Percentiles rank a stretch among this genome's conserved stretches.
These are phyloP conservation scores for Diplosoma virens DNA, from an alignment of 23 tunicate species.

Conservation along the genomic window DNA sequence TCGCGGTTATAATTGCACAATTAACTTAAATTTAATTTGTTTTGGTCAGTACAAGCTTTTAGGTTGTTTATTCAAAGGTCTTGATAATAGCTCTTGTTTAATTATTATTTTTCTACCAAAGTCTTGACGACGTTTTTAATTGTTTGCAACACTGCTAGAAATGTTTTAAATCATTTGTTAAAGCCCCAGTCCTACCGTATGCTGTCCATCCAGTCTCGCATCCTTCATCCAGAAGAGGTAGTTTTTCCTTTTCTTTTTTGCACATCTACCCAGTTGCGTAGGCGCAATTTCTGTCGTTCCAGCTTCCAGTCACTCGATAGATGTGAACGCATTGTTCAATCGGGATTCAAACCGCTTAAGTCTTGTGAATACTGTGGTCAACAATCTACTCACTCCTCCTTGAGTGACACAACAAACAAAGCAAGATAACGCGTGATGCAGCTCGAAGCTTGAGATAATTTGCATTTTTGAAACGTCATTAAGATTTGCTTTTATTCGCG, in stretches of 20 bases:
- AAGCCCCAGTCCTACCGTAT: slow-evolving; percentile 33
- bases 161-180: too few relatives aligned
- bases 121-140: too few relatives aligned
- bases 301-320: slow-evolving; percentile 61
- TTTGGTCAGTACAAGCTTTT: too few relatives aligned
- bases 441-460: not conserved
- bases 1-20: too few relatives aligned
- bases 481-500: too few relatives aligned
- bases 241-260: slow-evolving; percentile 71
- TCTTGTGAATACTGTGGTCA: not conserved
- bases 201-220: slow-evolving; percentile 93
- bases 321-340: slow-evolving; percentile 70
- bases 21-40: too few relatives aligned
- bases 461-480: not conserved
- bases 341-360: slow-evolving; percentile 19
- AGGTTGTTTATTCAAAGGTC: too few relatives aligned
- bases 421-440: not conserved
- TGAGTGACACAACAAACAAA: not conserved
- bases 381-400: slow-evolving; percentile 44
- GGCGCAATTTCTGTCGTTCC: slow-evolving; percentile 71
- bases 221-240: slow-evolving; percentile 74
- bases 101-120: too few relatives aligned
- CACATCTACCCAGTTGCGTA: slow-evolving; percentile 54
- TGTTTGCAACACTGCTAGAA: too few relatives aligned
- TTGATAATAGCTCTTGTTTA: too few relatives aligned